Base-by-base conservation (phyloP, 1,140 invertebrate species). In the Aphis gossypii region DNA sequence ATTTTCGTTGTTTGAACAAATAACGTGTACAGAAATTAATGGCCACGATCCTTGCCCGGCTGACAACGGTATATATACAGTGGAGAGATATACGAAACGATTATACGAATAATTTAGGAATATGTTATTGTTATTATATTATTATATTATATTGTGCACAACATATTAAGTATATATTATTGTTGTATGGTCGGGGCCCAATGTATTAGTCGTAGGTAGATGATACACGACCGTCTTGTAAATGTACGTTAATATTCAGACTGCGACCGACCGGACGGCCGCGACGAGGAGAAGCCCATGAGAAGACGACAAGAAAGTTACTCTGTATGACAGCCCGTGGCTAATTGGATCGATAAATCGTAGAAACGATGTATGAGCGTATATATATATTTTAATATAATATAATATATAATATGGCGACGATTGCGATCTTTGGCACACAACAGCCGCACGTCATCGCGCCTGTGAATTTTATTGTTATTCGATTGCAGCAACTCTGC, bases 341-440 rank as follows among this genome's bases (percentile, higher is more conserved):
- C 91, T 93, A 93, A 93, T 93, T 93, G 91, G 91, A 93, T 93
- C 91, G 48, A 93, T 93, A 93, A 93, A 93, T 93, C 91, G 76
- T 93, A 35, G 9, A 68, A 68, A 68, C 23, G 54, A 68, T 68
- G 11, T 68, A 60, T 60, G 25, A 30, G 9, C 6, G 48, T 48
- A 48, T 48, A 48, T 18, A 48, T 48, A 48, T 48, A 48, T 48
- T 14, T 51, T 68, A 68, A 41, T 41, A 38, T 41, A 41, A 86
- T 25, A 23, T 44, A 23, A 25, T 56, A 89, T 44, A 54, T 14
- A 18, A 21, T 60, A 90, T 60, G 46, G 56, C 54, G 90, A 88
- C 35, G 91, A 93, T 93, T 93, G 91, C 76, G 46, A 93, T 93
- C 91, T 93, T 93, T 93, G 82, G 91, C 91, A 93, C 82, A 92